A percentile compares a stretch with the other conserved stretches of the same genome.
These are phyloP conservation scores for Malurus leucopterus DNA, from an alignment of 2,797 vertebrate genomes.

Conservation along the genomic window DNA sequence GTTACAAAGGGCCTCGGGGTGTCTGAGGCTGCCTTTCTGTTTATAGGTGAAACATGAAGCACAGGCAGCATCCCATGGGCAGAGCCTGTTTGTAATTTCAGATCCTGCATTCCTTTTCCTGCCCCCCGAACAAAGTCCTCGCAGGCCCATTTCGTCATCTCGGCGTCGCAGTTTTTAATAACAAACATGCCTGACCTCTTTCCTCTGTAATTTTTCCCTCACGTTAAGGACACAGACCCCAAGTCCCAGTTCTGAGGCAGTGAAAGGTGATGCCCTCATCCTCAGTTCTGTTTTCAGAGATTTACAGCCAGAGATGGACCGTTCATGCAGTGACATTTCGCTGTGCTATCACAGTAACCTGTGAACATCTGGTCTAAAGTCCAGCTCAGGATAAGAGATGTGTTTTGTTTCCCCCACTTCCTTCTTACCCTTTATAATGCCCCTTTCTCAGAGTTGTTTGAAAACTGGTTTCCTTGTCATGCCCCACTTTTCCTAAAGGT, in stretches of 20 bases:
- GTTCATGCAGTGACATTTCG: accelerated
- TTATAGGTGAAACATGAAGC: conserved; percentile 9
- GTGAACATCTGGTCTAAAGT: accelerated
- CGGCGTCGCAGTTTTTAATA: neutral
- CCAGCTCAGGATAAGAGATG: neutral
- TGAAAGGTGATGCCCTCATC: neutral
- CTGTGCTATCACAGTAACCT: neutral
- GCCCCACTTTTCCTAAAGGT: neutral
- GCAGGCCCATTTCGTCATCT: neutral
- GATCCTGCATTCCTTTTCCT: neutral
- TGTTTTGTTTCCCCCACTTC: neutral
- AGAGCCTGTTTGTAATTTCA: conserved; percentile 8
- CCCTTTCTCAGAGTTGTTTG: neutral
- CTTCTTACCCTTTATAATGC: neutral
- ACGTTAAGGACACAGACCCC: neutral
- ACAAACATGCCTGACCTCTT: neutral
- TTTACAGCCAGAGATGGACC: neutral
- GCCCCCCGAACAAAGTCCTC: neutral
- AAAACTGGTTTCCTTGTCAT: neutral
- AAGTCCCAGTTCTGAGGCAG: neutral
- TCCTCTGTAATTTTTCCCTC: neutral
- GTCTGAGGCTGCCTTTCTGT: neutral
- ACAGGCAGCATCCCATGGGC: neutral
- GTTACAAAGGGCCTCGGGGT: neutral
- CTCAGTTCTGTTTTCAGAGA: neutral